phyloP scores from a whole-genome alignment of 2,113 vertebrate species.

The Miniopterus natalensis region DNA sequence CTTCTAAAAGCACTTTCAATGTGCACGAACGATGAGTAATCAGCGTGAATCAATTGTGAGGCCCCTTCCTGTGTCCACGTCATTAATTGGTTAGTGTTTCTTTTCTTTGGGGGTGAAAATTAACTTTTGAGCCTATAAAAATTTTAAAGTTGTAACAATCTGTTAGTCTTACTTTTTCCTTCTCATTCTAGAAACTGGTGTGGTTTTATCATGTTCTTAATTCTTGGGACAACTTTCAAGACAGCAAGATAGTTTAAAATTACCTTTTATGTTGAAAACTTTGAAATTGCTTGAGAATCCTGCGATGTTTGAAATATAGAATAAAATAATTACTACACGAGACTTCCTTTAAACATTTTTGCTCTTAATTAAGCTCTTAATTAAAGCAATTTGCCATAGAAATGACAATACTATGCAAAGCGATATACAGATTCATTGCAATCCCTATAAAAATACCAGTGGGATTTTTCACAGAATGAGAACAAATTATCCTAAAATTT shows the following conservation, averaged over 20 bases:
- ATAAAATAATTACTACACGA: conserved; percentile 37
- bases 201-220: conserved; percentile 14
- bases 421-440: too few species aligned
- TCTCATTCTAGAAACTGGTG: background rate
- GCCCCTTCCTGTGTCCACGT: background rate
- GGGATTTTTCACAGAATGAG: too few species aligned
- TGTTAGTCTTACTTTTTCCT: background rate
- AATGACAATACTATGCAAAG: background rate
- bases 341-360: background rate
- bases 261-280: conserved; percentile 29
- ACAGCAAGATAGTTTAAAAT: conserved; percentile 37
- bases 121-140: conserved; percentile 22
- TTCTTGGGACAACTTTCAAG: conserved; percentile 44
- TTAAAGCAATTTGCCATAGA: conserved; percentile 35
- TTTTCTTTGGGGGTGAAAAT: background rate
- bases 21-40: background rate
- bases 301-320: conserved; percentile 45
- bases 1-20: conserved; percentile 23
- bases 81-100: background rate
- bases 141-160: background rate
- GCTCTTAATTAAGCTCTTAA: conserved; percentile 53
- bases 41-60: background rate
- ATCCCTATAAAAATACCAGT: too few species aligned
- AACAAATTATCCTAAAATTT: too few species aligned
- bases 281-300: conserved; percentile 29